These are phyloP conservation scores for Raphicerus campestris DNA, from an alignment of 2,113 vertebrate species.

Conservation along the genomic window DNA sequence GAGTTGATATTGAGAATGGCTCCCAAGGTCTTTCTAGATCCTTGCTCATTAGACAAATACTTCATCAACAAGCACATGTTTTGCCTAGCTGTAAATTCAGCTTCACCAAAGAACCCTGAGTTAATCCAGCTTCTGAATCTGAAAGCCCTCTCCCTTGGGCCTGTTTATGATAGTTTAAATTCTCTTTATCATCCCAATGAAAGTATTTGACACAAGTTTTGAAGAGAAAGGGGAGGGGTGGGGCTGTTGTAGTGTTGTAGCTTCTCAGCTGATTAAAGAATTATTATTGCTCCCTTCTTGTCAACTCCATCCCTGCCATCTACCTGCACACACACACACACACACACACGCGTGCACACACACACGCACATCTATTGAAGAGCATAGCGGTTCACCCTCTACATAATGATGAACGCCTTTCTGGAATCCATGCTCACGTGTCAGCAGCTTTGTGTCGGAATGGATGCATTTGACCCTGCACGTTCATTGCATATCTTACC, in stretches of 20 bases:
- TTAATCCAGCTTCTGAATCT: neutral
- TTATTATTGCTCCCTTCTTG: neutral
- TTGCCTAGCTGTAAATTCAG: neutral
- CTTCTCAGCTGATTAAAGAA: neutral
- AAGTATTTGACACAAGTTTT: neutral
- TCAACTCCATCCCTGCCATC: neutral
- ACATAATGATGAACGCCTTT: neutral
- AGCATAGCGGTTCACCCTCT: neutral
- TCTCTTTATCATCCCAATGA: neutral
- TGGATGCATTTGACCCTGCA: neutral
- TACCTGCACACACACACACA: rapidly evolving
- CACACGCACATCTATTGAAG: neutral
- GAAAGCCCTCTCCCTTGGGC: neutral
- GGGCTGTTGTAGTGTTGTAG: too few relatives aligned
- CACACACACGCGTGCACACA: rapidly evolving
- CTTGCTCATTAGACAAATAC: neutral
- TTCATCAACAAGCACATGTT: neutral
- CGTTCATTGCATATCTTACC: neutral
- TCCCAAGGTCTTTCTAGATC: neutral
- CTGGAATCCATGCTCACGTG: neutral
- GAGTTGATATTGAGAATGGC: neutral
- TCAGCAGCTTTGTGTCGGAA: neutral
- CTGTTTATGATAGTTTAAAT: slow-evolving; percentile 28
- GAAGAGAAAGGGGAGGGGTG: neutral
- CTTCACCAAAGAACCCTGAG: neutral